phyloP scores from a whole-genome alignment of 2,888 invertebrate species.

The Dryocosmus kuriphilus region DNA sequence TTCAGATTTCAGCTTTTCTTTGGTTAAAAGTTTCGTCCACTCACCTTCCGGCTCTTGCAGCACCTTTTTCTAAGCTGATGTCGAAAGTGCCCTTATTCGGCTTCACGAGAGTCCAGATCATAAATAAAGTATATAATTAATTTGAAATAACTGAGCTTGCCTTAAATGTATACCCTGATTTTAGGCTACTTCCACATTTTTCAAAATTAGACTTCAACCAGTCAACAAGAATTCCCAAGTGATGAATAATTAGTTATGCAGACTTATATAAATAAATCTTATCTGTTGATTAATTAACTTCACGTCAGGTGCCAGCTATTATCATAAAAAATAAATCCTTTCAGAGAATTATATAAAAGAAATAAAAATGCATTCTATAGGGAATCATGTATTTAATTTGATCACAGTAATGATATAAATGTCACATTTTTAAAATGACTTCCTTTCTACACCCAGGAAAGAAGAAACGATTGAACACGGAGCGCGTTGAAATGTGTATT shows the following conservation, averaged over 20 bases:
- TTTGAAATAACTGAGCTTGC: neutral
- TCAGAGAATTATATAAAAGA: neutral
- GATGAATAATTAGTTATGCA: neutral
- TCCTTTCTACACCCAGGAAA: no score
- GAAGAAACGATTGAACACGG: no score
- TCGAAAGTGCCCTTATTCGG: no score
- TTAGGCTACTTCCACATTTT: neutral
- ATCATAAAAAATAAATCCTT: neutral
- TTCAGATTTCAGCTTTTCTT: no score
- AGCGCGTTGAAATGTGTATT: no score
- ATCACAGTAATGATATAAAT: neutral
- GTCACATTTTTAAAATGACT: no score
- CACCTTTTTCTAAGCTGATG: no score
- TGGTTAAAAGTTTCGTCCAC: no score
- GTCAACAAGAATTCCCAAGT: neutral
- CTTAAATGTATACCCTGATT: neutral
- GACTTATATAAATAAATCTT: neutral
- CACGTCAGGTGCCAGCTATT: neutral
- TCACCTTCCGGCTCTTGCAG: no score
- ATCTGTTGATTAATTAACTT: neutral
- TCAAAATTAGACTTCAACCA: no score
- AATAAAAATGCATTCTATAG: neutral
- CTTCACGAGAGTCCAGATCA: no score
- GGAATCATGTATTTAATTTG: neutral
- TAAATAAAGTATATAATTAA: neutral